These are phyloP conservation scores for Propithecus deckenii DNA, from an alignment of 2,797 vertebrate genomes.

Conservation along the genomic window DNA sequence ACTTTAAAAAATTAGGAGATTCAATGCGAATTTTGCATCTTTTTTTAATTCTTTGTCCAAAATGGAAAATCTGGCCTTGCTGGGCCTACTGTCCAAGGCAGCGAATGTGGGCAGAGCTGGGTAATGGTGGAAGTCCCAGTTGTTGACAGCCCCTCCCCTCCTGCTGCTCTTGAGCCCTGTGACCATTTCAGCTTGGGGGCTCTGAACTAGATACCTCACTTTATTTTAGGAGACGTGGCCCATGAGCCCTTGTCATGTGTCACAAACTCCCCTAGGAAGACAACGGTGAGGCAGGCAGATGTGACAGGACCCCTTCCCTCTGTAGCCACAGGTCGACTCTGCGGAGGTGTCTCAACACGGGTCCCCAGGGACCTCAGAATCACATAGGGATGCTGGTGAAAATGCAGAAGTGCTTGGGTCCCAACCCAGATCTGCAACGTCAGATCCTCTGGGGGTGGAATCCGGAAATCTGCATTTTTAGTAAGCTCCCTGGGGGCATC, in stretches of 20 bases:
- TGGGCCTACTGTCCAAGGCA: accelerated
- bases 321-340: neutral
- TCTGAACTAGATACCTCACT: neutral
- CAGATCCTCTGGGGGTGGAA: neutral
- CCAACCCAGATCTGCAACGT: neutral
- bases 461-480: neutral
- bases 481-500: neutral
- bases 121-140: neutral
- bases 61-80: neutral
- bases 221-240: neutral
- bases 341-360: neutral
- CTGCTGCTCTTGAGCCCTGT: neutral
- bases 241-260: neutral
- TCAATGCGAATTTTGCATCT: neutral
- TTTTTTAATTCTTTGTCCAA: neutral
- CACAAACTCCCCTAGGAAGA: neutral
- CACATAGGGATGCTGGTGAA: neutral
- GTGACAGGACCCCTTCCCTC: accelerated
- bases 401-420: neutral
- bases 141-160: no score
- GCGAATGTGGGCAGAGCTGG: neutral
- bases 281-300: neutral
- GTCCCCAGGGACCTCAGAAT: neutral
- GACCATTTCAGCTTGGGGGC: neutral
- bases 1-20: neutral